Conservation (phyloP, 2,888 invertebrate genomes). For the Mantis religiosa region DNA sequence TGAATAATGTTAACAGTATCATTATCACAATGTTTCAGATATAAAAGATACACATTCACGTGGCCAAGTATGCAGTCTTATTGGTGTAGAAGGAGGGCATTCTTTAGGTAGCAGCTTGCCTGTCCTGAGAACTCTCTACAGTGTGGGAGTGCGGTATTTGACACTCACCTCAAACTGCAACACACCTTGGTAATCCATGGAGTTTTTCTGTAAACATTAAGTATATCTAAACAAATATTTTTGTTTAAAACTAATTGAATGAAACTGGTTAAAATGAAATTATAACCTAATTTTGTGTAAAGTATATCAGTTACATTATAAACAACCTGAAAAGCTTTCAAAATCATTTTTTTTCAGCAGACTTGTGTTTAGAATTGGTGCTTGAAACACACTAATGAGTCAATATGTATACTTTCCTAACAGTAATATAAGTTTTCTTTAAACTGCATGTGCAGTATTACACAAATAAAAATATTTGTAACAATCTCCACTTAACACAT, state of each 20-base stretch:
- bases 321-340: no score
- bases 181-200: slow-evolving; percentile 62
- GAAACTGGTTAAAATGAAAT: neutral
- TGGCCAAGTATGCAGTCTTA: slow-evolving; percentile 46
- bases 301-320: no score
- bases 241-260: neutral
- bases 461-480: no score
- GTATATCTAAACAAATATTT: neutral
- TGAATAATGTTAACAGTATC: no score
- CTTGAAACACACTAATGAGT: no score
- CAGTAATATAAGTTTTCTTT: no score
- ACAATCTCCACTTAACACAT: no score
- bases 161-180: slow-evolving; percentile 72
- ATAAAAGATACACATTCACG: slow-evolving; percentile 43
- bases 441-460: no score
- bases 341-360: no score
- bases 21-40: slow-evolving; percentile 37
- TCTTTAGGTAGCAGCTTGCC: slow-evolving; percentile 49
- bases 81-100: slow-evolving; percentile 51
- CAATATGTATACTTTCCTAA: no score
- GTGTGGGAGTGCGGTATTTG: slow-evolving; percentile 47
- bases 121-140: slow-evolving; percentile 48
- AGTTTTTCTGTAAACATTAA: slow-evolving; percentile 18
- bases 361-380: no score
- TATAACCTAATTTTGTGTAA: neutral